Evolutionary conservation across 1,140 invertebrate species (phyloP), one percentile per base, ranked within the genome.

Genomic region (Drosophila gunungcola): DNA sequence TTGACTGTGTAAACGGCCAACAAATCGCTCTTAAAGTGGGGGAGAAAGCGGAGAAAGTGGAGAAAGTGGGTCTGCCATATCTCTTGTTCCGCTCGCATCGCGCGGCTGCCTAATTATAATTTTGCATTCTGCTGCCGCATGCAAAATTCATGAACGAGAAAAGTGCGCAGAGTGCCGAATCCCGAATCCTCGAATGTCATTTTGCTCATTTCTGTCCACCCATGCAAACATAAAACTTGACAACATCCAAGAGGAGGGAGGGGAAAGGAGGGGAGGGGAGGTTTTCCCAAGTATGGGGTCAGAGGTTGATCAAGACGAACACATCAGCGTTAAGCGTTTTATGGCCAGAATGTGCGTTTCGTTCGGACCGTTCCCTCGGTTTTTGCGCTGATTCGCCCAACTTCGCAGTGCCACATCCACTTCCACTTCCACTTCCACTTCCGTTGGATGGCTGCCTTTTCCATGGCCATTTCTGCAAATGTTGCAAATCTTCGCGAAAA

Each of bases 401-500:
- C 73, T 74, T 83, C 65, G 16, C 80, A 64, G 25, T 21, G 34
- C 41, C 62, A 67, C 65, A 36, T 34, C 62, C 45, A 41, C 42
- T 68, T 48, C 42, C 51, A 21, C 16, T 21, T 21, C 41, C 62
- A 67, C 65, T 29, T 34, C 62, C 45, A 41, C 42, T 68, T 48
- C 42, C 51, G 41, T 46, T 55, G 10, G 36, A 29, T 48, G 36
- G 9, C 43, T 73, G 51, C 46, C 65, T 27, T 54, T 69, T 62
- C 69, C 41, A 27, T 75, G 16, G 16, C 16, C 16, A 21, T 84
- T 85, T 89, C 78, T 88, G 82, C 79, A 76, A 86, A 88, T 86
- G 83, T 86, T 88, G 84, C 83, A 88, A 89, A 88, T 88, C 83
- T 89, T 89, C 57, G 80, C 80, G 83, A 83, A 88, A 83, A 89